A percentile compares a stretch with the other conserved stretches of the same genome.
Conservation (phyloP, 2,797 vertebrate genomes). For the Hydrophis major region DNA sequence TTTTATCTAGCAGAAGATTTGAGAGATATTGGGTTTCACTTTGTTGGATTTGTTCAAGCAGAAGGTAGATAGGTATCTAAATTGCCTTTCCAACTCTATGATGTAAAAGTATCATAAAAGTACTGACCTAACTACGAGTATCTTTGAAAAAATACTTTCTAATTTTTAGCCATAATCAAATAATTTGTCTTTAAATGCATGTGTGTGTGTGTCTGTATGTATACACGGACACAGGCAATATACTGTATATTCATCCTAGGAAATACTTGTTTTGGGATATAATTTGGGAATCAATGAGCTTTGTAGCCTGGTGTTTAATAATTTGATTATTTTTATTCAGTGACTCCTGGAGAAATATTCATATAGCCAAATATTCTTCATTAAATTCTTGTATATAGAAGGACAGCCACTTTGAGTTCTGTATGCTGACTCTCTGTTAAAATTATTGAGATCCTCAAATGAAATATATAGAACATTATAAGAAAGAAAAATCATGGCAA, state of each 20-base stretch:
- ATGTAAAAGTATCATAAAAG: not conserved
- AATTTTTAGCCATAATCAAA: not conserved
- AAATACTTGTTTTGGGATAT: constrained; percentile 18
- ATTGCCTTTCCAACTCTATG: not conserved
- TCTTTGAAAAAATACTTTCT: constrained; percentile 1
- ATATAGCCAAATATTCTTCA: not conserved
- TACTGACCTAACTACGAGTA: not conserved
- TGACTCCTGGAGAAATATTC: constrained; percentile 4
- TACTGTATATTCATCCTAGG: constrained; percentile 8
- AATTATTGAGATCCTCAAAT: accelerated
- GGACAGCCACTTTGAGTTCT: not conserved
- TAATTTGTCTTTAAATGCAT: constrained; percentile 1
- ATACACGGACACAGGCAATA: not conserved
- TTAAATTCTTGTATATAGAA: not conserved
- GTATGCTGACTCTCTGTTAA: not conserved
- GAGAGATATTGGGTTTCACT: not conserved
- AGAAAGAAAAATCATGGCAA: not conserved
- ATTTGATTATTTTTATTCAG: constrained; percentile 23
- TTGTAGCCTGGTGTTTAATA: constrained; percentile 25
- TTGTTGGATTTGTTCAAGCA: not conserved
- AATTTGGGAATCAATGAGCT: constrained; percentile 11
- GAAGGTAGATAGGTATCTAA: not conserved
- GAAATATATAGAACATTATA: not conserved
- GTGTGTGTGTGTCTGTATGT: not conserved
- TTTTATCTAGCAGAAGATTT: not conserved